Conservation (phyloP, 2,797 vertebrate genomes). For the Sebastes matsubarae region DNA sequence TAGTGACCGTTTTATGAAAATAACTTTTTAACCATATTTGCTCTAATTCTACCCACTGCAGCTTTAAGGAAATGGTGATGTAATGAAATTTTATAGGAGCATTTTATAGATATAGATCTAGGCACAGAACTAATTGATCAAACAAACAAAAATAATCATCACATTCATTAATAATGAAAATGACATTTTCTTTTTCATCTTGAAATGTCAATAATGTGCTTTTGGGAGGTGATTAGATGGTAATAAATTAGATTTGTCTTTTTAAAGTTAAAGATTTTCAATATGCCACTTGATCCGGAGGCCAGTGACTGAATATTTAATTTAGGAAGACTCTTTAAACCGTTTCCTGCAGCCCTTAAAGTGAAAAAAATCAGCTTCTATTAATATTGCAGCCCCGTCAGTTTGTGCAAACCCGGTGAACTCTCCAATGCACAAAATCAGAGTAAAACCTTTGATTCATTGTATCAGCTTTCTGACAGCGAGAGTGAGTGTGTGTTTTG, state of each 20-base stretch:
- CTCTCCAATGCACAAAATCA: background rate
- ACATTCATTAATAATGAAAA: background rate
- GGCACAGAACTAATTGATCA: background rate
- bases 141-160: background rate
- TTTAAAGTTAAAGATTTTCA: background rate
- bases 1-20: no score
- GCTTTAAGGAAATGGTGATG: background rate
- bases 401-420: background rate
- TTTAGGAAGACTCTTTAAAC: background rate
- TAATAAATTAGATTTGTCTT: background rate
- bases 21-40: no score
- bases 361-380: background rate
- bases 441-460: constrained; percentile 22
- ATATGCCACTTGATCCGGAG: background rate
- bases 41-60: no score
- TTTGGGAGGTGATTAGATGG: background rate
- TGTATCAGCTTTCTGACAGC: constrained; percentile 3
- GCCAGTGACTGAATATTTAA: background rate
- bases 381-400: background rate
- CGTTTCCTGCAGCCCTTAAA: background rate
- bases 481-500: constrained; percentile 19
- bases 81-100: background rate
- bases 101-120: background rate
- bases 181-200: background rate
- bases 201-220: background rate